phyloP scores from a whole-genome alignment of 2,797 vertebrate genomes.

The Vultur gryphus region DNA sequence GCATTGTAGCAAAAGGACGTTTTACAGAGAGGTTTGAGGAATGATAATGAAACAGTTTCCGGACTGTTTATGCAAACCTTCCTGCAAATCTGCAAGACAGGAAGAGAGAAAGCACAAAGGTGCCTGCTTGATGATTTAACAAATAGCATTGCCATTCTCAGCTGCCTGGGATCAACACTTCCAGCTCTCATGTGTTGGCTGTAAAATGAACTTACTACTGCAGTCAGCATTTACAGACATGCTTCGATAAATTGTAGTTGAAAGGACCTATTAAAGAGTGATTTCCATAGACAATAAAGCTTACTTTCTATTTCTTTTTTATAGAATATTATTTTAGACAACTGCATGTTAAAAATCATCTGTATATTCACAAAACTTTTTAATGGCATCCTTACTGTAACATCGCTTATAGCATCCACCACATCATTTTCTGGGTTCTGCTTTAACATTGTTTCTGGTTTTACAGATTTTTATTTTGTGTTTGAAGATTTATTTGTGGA shows the following conservation, averaged over 20 bases:
- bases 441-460: neutral
- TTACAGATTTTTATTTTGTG: neutral
- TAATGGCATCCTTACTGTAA: neutral
- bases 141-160: neutral
- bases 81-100: neutral
- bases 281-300: neutral
- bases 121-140: neutral
- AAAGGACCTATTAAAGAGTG: neutral
- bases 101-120: neutral
- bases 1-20: accelerated
- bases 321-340: neutral
- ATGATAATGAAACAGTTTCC: neutral
- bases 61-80: neutral
- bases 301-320: neutral
- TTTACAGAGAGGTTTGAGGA: neutral
- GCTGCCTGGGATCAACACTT: neutral
- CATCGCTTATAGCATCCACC: neutral
- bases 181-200: neutral
- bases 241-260: neutral
- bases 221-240: neutral
- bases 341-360: neutral
- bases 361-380: neutral
- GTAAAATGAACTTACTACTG: constrained; percentile 6
- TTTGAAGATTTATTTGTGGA: neutral
- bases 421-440: neutral